Conservation (phyloP, 2,113 vertebrate species). For the Octodon degus region DNA sequence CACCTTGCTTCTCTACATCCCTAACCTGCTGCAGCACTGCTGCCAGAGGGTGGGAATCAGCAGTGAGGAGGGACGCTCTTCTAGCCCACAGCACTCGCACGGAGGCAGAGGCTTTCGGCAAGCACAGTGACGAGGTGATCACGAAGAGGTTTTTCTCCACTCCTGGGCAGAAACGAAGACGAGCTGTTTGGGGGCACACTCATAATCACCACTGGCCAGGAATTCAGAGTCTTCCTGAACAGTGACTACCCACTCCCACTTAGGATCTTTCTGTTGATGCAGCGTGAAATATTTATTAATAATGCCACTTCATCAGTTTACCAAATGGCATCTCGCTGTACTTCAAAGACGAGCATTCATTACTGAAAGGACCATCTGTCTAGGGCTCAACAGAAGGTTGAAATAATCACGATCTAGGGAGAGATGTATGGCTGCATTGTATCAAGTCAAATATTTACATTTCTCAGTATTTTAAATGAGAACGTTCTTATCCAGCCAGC, state of each 20-base stretch:
- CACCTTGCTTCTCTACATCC: neutral
- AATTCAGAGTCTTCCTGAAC: neutral
- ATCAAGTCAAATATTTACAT: conserved; percentile 71
- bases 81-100: neutral
- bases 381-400: conserved; percentile 59
- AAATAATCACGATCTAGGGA: conserved; percentile 19
- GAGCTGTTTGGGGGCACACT: fast-evolving
- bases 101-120: neutral
- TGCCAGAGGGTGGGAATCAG: too few species aligned
- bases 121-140: neutral
- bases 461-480: conserved; percentile 47
- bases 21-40: neutral
- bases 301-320: conserved; percentile 31
- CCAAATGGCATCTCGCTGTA: conserved; percentile 57
- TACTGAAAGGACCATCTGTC: conserved; percentile 71
- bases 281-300: conserved; percentile 41
- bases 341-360: neutral
- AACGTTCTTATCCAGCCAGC: conserved; percentile 38
- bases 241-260: neutral
- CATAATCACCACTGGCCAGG: neutral
- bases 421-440: neutral
- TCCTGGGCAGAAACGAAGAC: neutral
- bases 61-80: neutral
- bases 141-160: neutral
- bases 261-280: neutral